phyloP scores from a whole-genome alignment of 2,797 vertebrate genomes.

The Pseudochirops cupreus region DNA sequence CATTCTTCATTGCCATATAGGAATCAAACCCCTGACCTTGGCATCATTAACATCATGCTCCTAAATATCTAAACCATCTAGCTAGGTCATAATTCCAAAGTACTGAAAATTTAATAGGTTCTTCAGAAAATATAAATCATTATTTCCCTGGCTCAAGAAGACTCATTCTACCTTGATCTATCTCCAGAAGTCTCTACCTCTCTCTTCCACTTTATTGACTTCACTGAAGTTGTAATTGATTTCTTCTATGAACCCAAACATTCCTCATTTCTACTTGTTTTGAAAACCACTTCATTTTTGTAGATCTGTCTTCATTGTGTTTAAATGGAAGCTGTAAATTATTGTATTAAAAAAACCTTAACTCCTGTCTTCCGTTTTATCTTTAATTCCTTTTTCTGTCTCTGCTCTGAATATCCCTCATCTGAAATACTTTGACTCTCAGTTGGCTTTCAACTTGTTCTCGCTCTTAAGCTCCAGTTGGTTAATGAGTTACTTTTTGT shows the following conservation, averaged over 20 bases:
- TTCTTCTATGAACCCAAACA: background rate
- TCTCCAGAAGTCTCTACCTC: background rate
- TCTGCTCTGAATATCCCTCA: background rate
- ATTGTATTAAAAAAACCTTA: slow-evolving; percentile 10
- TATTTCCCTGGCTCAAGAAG: background rate
- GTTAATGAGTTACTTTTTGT: slow-evolving; percentile 26
- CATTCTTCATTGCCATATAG: background rate
- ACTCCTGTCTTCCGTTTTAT: background rate
- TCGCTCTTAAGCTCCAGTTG: slow-evolving; percentile 3
- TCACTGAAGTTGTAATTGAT: background rate
- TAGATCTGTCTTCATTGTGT: background rate
- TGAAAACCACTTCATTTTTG: slow-evolving; percentile 15
- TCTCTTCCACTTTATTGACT: slow-evolving; percentile 1
- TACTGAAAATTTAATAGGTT: background rate
- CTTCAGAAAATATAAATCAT: background rate
- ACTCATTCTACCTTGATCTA: background rate
- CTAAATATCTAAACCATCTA: background rate
- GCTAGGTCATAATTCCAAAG: background rate
- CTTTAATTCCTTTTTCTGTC: background rate
- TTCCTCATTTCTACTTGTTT: slow-evolving; percentile 7
- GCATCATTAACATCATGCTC: background rate
- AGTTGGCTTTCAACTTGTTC: slow-evolving; percentile 47
- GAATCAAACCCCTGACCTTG: background rate
- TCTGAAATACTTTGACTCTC: background rate
- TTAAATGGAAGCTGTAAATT: slow-evolving; percentile 26